Evolutionary conservation across 2,797 vertebrate genomes (phyloP).

Genomic region (Otus scops): DNA sequence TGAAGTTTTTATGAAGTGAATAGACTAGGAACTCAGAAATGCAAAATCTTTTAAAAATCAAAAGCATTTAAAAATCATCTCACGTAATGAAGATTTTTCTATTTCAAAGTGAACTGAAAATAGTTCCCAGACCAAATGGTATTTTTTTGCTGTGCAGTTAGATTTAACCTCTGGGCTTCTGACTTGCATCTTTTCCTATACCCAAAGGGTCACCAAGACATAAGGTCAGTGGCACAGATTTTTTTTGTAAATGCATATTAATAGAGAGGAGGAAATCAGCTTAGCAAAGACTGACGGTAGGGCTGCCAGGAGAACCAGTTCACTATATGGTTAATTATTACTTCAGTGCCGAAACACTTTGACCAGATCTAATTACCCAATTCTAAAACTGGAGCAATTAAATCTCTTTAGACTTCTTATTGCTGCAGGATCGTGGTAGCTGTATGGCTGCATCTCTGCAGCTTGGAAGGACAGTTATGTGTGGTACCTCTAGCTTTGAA

Average conservation of each 20-base stretch:
- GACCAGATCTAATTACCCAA: background rate
- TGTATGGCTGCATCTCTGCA: background rate
- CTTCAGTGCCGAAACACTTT: background rate
- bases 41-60: no score
- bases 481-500: background rate
- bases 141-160: background rate
- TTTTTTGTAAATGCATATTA: background rate
- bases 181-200: background rate
- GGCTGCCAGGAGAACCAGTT: background rate
- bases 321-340: conserved; percentile 18
- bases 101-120: background rate
- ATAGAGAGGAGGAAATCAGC: background rate
- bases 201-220: background rate
- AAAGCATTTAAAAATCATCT: conserved; percentile 1
- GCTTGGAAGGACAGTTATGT: background rate
- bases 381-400: conserved; percentile 27
- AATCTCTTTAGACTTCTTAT: background rate
- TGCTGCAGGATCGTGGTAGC: background rate
- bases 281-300: background rate
- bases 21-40: background rate
- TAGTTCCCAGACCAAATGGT: background rate
- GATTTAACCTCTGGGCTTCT: background rate
- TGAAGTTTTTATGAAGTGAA: background rate
- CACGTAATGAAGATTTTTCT: background rate
- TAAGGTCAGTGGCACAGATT: background rate